Evolutionary conservation across 2,888 invertebrate genomes (phyloP), one percentile per base, ranked within the genome.

Genomic region (Cetonia aurata): DNA sequence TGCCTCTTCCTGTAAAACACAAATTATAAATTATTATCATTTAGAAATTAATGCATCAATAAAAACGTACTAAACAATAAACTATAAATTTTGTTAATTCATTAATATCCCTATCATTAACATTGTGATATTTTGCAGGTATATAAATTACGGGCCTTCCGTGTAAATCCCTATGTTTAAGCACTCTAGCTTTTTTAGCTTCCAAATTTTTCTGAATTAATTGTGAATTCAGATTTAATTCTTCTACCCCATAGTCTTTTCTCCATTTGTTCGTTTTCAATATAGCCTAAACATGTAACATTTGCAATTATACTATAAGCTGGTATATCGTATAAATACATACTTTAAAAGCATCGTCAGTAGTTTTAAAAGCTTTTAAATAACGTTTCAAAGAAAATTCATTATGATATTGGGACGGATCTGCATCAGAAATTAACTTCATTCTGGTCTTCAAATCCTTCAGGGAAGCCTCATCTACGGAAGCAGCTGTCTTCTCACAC

Each of bases 211-310:
- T 88, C 75, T 89, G 88, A 8, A 89, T 83, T 15, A 83, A 82
- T 9, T 87, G 85, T 74, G 85, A 85, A 46, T 90, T 87, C 69
- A 87, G 85, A 31, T 84, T 86, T 42, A 94, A 82, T 9, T 86
- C 85, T 19, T 86, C 83, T 1, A 93, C 92, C 59, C 91, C 92
- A 84, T 92, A 93, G 75, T 93, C 91, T 60, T 86, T 86, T 73
- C 92, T 87, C 94, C 94, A 94, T 84, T 92, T 93, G 80, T 93
- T 93, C 56, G 93, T 93, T 86, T 93, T 93, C 72, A 93, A 83
- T 78, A 93, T 88, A 65, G 91, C 92, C 92, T 92, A 79, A 44
- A 86, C 86, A 66, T 48, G 19, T 60, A 37, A 8, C 6, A 67
- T 71, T 37, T 56, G n/a, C 12, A 59, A 33, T 44, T 48, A 19